Conservation (phyloP, 2,113 vertebrate genomes). For the Jaculus jaculus region DNA sequence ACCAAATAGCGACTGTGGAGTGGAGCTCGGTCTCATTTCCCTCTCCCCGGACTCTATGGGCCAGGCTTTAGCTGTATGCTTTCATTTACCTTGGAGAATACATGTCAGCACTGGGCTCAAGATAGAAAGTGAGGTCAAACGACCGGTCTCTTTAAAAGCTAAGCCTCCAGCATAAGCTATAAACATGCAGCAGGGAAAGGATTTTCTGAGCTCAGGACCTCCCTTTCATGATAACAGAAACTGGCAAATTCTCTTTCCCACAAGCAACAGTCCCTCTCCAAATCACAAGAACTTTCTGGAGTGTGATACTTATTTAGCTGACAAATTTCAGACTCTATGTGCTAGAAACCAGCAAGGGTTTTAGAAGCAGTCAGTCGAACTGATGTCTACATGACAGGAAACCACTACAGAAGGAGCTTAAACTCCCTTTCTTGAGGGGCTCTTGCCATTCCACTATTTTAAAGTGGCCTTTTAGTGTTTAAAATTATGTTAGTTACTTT, state of each 20-base stretch:
- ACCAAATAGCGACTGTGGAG: not conserved
- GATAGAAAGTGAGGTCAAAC: conserved; percentile 36
- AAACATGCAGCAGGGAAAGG: not conserved
- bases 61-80: not conserved
- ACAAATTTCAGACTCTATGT: not conserved
- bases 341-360: not conserved
- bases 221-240: not conserved
- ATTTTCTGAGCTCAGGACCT: not conserved
- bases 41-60: not conserved
- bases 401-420: not conserved
- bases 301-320: not conserved
- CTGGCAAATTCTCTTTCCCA: not conserved
- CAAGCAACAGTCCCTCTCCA: not conserved
- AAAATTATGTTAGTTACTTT: too few species aligned
- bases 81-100: not conserved
- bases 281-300: not conserved
- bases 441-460: not conserved
- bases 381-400: not conserved
- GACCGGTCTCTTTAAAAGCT: not conserved
- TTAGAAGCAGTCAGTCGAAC: not conserved
- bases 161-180: not conserved
- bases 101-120: not conserved
- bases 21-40: not conserved
- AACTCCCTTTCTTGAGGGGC: not conserved
- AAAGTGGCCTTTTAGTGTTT: not conserved